Base-by-base conservation (phyloP, 2,797 vertebrate species). In the Linurgus olivaceus region DNA sequence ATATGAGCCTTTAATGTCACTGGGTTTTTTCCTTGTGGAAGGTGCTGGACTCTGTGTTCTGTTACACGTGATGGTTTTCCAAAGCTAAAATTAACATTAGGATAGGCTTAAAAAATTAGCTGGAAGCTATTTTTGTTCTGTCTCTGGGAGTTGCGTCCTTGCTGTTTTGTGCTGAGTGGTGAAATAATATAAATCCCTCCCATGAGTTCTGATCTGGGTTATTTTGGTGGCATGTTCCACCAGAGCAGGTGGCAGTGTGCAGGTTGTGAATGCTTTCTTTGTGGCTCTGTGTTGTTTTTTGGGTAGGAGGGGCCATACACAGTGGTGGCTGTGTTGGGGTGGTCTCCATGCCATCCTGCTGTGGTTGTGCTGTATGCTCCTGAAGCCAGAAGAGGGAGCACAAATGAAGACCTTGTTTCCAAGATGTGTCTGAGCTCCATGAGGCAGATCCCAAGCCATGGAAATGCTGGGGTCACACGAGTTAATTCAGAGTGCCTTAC, bases 361-460 rank as follows among this genome's bases (percentile, higher is more conserved):
- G 6, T 11, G 61, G 10, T 17, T 51, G 47, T 94, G 88, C 76
- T 13, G 1, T 90, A 2, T 31, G 42, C 40, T 58, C 0, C 0
- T 15, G 37, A 80, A 73, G 33, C 94, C 93, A 91, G 89, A 70
- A 96, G 94, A 93, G 93, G 93, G 93, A 94, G 94, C 81, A 82
- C 81, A 90, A 57, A 79, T 40, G 57, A 91, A 89, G 62, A 88
- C 70, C 79, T 70, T 48, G 18, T 78, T 82, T 31, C 23, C 10
- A 6, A 76, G 21, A 7, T 25, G 5, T 1, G 11, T 13, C 1
- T 12, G 31, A 44, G 40, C 38, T 75, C 50, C 23, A 1, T 8
- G 42, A 76, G 35, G 23, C 16, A 31, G 44, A 50, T 75, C 17
- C 23, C 51, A 48, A 67, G 23, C 44, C 40, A 3, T n/a, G 79